Evolutionary conservation across 2,888 invertebrate species (phyloP).

Genomic region (Drosophila mulleri): DNA sequence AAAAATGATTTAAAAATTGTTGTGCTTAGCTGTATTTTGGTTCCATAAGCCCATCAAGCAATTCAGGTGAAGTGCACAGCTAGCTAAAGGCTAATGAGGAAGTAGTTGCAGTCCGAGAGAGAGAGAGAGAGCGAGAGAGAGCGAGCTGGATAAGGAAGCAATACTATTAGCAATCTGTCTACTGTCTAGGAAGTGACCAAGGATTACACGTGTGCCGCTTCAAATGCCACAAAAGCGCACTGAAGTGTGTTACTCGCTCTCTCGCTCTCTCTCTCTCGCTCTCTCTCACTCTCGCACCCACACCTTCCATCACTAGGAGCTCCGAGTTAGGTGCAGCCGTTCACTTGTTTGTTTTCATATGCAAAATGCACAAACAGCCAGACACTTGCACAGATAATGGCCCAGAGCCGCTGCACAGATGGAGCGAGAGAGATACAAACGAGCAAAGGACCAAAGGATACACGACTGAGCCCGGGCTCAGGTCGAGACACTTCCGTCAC

Average conservation of each 20-base stretch:
- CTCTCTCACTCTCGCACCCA: not conserved
- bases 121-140: not conserved
- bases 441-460: not conserved
- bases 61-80: conserved; percentile 46
- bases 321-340: conserved; percentile 20
- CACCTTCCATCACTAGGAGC: too few relatives aligned
- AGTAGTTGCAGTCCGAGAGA: conserved; percentile 39
- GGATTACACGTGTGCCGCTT: conserved; percentile 71
- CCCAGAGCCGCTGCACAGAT: conserved; percentile 25
- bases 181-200: conserved; percentile 56
- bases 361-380: conserved; percentile 67
- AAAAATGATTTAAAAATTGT: conserved; percentile 15
- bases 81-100: conserved; percentile 53
- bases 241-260: conserved; percentile 7
- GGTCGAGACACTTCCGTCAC: conserved; percentile 65
- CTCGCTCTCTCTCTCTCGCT: not conserved
- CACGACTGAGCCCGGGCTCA: conserved; percentile 4
- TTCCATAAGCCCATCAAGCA: conserved; percentile 47
- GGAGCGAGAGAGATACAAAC: conserved; percentile 24
- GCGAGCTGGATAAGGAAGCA: conserved; percentile 6
- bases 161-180: conserved; percentile 30
- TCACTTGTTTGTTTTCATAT: conserved; percentile 78
- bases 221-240: conserved; percentile 48
- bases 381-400: conserved; percentile 50
- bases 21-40: conserved; percentile 20